Evolutionary conservation across 1,140 invertebrate genomes (phyloP), one percentile per base, ranked within the genome.

Genomic region (Cyrtorhinus lividipennis): DNA sequence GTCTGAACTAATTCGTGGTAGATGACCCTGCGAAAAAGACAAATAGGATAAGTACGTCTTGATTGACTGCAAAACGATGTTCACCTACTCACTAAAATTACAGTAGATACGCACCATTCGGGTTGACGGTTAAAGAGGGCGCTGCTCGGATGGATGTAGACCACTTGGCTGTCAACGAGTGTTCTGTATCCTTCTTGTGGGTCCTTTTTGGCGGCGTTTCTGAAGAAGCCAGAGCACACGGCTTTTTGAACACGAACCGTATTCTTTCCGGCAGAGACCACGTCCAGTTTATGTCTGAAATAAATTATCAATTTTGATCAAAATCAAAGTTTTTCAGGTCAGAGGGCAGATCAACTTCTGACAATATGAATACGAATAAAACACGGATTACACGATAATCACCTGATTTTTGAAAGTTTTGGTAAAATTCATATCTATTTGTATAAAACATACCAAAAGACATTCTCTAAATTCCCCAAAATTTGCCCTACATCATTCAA

Each of bases 1-100:
- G 97, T 99, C 74, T 98, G 88, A 0, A 99, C 95, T 59, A 99
- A 74, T 74, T 99, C 96, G 72, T 99, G 95, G 73, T 99, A 99
- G 59, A 99, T 91, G 0, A 99, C 93, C 89, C 87, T 89, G 71
- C 30, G 75, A 78, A 68, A 70, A 68, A 71, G 75, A 78, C 68
- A 70, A 68, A 71, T 15, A 38, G 5, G 70, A 68, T 56, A 65
- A 61, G 61, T 5, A 59, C 44, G 56, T 15, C 12, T 59, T 30
- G 12, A 56, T 24, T 22, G 24, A 24, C 5, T 30, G 10, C 15
- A 25, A 8, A 24, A 24, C 15, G n/a, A 24, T 26, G 26, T 8
- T 15, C 24, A 59, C 15, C 15, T 25, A 24, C 15, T n/a, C 58
- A 26, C n/a, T 56, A 45, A 45, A 45, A n/a, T 38, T 38, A 38